Evolutionary conservation across 2,113 vertebrate genomes (phyloP).

Genomic region (Halcyon malimbica): DNA sequence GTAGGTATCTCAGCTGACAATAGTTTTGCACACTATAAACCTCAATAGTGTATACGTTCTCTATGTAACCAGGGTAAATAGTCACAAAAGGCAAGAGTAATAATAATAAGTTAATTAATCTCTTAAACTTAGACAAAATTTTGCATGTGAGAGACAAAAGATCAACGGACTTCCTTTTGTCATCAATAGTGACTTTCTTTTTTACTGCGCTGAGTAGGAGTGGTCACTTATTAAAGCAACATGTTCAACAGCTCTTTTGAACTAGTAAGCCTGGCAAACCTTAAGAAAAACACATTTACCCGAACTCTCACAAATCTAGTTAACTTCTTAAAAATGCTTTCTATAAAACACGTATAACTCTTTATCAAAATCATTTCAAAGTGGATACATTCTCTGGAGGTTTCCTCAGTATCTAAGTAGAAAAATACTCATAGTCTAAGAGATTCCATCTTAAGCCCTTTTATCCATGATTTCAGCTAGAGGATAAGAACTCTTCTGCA

Average conservation of each 20-base stretch:
- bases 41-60: not conserved
- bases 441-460: constrained; percentile 4
- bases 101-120: not conserved
- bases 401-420: constrained; percentile 34
- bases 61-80: not conserved
- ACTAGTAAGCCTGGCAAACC: not conserved
- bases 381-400: not conserved
- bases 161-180: not conserved
- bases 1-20: not conserved
- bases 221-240: not conserved
- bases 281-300: not conserved
- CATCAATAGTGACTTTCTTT: not conserved
- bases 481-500: not conserved
- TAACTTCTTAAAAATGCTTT: constrained; percentile 46
- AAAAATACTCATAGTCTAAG: constrained; percentile 19
- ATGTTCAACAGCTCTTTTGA: not conserved
- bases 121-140: not conserved
- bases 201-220: not conserved
- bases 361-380: constrained; percentile 64
- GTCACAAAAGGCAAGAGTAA: not conserved
- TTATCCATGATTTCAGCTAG: constrained; percentile 23
- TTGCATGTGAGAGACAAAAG: not conserved
- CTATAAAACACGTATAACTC: constrained; percentile 13
- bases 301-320: constrained; percentile 3
- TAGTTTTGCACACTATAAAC: not conserved